Evolutionary conservation across 2,113 vertebrate species (phyloP).

Genomic region (Anarhynchus alexandrinus): DNA sequence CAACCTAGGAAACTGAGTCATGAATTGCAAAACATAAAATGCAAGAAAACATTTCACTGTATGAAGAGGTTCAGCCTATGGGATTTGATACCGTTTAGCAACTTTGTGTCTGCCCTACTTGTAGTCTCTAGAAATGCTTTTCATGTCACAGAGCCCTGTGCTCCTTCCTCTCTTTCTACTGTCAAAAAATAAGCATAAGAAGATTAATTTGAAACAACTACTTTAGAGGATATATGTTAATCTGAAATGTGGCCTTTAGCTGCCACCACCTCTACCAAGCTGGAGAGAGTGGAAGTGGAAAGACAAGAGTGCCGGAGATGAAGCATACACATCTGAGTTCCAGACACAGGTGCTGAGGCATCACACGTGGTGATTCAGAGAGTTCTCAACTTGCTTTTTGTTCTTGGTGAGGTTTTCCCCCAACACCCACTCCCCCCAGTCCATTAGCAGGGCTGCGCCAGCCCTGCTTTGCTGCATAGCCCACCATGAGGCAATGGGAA

Average conservation of each 20-base stretch:
- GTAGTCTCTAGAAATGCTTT: neutral
- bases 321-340: neutral
- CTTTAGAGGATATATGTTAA: neutral
- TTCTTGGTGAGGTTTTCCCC: neutral
- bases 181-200: neutral
- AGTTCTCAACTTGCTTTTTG: neutral
- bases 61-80: neutral
- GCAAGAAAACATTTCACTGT: neutral
- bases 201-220: neutral
- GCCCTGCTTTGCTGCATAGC: neutral
- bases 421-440: fast-evolving
- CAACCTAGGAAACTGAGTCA: neutral
- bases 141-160: neutral
- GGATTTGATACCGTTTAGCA: neutral
- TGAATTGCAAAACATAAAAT: neutral
- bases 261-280: neutral
- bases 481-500: fast-evolving
- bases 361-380: neutral
- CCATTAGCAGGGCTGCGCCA: neutral
- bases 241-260: neutral
- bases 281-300: neutral
- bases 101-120: neutral
- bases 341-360: neutral
- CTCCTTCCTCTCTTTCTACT: neutral
- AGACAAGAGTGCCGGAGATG: neutral